Evolutionary conservation across 2,797 vertebrate genomes (phyloP).

Genomic region (Percopsis omiscomaycus): DNA sequence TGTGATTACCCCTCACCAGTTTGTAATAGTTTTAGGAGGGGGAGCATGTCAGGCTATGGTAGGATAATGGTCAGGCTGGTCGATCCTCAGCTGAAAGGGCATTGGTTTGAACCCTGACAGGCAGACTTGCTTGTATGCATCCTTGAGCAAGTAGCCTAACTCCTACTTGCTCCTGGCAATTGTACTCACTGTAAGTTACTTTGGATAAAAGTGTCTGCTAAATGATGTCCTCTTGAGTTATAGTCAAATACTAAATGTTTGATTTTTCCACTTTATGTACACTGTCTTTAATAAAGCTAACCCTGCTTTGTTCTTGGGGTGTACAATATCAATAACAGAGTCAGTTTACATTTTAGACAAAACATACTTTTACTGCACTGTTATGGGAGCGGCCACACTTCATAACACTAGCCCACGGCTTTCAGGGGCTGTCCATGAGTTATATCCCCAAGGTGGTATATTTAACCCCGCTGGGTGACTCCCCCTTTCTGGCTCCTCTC

Average conservation of each 20-base stretch:
- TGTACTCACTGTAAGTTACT: no score
- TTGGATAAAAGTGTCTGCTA: no score
- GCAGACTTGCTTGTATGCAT: no score
- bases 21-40: background rate
- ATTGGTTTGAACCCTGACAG: no score
- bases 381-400: slow-evolving; percentile 28
- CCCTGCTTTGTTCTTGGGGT: background rate
- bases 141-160: no score
- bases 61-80: no score
- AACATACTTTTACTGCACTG: slow-evolving; percentile 20
- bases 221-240: no score
- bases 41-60: no score
- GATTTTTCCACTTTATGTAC: slow-evolving; percentile 1
- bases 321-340: background rate
- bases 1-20: background rate
- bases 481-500: slow-evolving; percentile 47
- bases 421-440: slow-evolving; percentile 43
- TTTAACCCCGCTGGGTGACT: slow-evolving; percentile 66
- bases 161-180: no score
- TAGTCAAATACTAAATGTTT: no score
- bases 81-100: no score
- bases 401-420: slow-evolving; percentile 26
- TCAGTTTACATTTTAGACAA: slow-evolving; percentile 10
- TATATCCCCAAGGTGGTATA: slow-evolving; percentile 59
- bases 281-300: background rate